phyloP scores from a whole-genome alignment of 2,888 invertebrate genomes.

The Tanypteryx hageni region DNA sequence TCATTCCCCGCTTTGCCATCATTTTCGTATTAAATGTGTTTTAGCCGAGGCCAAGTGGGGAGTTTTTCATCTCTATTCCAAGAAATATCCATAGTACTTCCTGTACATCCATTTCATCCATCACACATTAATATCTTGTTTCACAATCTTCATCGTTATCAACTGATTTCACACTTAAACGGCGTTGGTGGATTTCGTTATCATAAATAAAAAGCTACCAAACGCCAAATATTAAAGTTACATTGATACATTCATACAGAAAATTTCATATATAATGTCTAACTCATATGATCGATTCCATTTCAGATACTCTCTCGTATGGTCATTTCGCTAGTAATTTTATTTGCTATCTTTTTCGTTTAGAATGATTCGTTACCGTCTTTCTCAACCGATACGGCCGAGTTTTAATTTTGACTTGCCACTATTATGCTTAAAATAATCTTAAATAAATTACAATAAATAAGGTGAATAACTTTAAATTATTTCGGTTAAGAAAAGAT shows the following conservation, averaged over 20 bases:
- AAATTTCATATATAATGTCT: not conserved
- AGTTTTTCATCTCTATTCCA: not conserved
- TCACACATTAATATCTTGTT: not conserved
- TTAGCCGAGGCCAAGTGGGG: not conserved
- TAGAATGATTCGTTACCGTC: too few relatives aligned
- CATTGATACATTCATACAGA: not conserved
- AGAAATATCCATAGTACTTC: not conserved
- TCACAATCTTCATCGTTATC: not conserved
- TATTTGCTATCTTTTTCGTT: too few relatives aligned
- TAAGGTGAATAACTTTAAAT: too few relatives aligned
- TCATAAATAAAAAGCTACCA: not conserved
- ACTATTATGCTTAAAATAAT: too few relatives aligned
- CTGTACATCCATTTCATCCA: constrained; percentile 9
- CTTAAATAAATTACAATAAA: too few relatives aligned
- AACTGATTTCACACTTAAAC: not conserved
- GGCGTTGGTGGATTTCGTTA: not conserved
- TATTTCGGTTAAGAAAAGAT: too few relatives aligned
- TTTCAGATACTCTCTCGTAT: not conserved
- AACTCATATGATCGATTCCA: not conserved
- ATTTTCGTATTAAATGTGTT: constrained; percentile 10
- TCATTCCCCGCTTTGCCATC: not conserved
- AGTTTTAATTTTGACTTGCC: too few relatives aligned
- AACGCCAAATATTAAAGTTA: not conserved
- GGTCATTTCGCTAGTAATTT: not conserved
- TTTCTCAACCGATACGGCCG: too few relatives aligned